These are phyloP conservation scores for Drosophila mercatorum DNA, from an alignment of 2,888 invertebrate genomes.

Conservation along the genomic window DNA sequence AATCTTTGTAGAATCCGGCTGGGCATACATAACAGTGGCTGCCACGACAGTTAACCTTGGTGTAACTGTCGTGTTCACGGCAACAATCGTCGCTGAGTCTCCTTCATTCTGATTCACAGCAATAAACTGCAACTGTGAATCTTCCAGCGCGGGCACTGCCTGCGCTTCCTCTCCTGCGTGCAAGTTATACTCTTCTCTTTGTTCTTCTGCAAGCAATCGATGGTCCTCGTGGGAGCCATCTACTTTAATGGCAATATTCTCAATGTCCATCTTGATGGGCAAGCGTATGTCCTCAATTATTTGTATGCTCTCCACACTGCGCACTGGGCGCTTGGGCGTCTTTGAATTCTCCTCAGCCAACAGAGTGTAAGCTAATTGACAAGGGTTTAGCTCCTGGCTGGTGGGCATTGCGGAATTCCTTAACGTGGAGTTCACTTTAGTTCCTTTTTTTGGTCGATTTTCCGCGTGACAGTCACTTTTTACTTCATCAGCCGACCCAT, in stretches of 20 bases:
- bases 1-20: slow-evolving; percentile 65
- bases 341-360: background rate
- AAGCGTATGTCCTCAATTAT: slow-evolving; percentile 70
- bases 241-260: slow-evolving; percentile 48
- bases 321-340: background rate
- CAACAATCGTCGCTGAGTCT: background rate
- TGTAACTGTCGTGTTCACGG: slow-evolving; percentile 2
- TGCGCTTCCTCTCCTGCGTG: background rate
- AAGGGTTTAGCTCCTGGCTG: background rate
- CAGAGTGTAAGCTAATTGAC: background rate
- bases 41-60: slow-evolving; percentile 5
- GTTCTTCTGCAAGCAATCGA: background rate
- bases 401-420: background rate
- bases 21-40: slow-evolving; percentile 48
- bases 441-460: background rate
- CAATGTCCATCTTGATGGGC: slow-evolving; percentile 56
- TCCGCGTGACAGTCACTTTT: background rate
- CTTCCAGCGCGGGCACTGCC: background rate
- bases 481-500: background rate
- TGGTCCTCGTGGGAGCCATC: slow-evolving; percentile 26
- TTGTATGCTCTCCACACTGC: slow-evolving; percentile 32
- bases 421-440: background rate
- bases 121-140: background rate
- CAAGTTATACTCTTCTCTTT: too few species aligned
- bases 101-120: slow-evolving; percentile 1